These are phyloP conservation scores for Drosophila seguyi DNA, from an alignment of 1,140 invertebrate genomes.

Conservation along the genomic window DNA sequence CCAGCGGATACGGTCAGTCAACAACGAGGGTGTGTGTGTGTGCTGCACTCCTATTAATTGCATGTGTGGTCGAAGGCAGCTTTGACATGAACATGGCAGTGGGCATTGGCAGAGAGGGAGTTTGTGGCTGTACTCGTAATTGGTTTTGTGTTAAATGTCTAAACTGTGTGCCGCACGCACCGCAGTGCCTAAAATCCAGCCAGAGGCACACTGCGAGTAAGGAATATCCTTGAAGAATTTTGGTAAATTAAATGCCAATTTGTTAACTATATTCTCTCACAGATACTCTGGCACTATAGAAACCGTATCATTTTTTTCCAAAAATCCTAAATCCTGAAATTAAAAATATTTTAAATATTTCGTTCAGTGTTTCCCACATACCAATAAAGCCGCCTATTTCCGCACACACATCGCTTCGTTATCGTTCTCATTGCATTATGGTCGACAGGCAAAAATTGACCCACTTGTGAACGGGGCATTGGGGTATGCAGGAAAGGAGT, in stretches of 20 bases:
- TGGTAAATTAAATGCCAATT: background rate
- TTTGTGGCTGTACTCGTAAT: conserved; percentile 60
- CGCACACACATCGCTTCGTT: conserved; percentile 43
- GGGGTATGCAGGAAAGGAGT: conserved; percentile 17
- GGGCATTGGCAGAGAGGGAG: conserved; percentile 17
- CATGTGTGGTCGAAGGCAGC: conserved; percentile 55
- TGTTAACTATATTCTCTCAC: background rate
- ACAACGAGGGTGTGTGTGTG: conserved; percentile 24
- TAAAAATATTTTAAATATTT: background rate
- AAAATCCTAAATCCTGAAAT: background rate
- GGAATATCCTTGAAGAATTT: background rate
- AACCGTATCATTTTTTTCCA: no score
- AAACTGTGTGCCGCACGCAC: conserved; percentile 34
- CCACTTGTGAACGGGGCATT: conserved; percentile 4
- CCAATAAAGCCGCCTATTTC: background rate
- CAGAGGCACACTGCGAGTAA: background rate
- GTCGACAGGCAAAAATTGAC: conserved; percentile 45
- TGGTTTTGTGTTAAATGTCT: conserved; percentile 60
- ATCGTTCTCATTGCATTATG: conserved; percentile 59
- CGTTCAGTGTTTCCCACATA: background rate
- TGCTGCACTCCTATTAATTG: conserved; percentile 66
- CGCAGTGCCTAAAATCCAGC: conserved; percentile 7
- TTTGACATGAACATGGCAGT: conserved; percentile 62
- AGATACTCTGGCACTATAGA: background rate
- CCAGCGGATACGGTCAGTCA: conserved; percentile 64